Percentiles rank a stretch among this genome's conserved stretches.
phyloP scores from a whole-genome alignment of 2,113 vertebrate genomes.

The Oxyura jamaicensis region DNA sequence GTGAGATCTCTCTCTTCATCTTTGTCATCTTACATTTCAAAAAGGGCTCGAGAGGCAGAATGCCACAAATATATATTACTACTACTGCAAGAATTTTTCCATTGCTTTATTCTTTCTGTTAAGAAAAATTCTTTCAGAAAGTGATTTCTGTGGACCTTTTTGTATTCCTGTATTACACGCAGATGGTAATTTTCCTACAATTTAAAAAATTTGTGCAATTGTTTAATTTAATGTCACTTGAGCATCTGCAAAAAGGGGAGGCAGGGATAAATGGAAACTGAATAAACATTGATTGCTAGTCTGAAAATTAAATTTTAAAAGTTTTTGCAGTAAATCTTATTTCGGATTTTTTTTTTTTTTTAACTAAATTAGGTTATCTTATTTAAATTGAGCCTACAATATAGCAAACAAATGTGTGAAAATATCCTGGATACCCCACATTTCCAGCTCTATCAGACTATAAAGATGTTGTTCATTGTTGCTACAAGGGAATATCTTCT shows the following conservation, averaged over 20 bases:
- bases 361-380: constrained; percentile 77
- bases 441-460: constrained; percentile 27
- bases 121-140: constrained; percentile 68
- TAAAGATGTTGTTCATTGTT: constrained; percentile 27
- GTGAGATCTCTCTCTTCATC: constrained; percentile 19
- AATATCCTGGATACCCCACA: constrained; percentile 14
- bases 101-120: constrained; percentile 60
- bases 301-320: constrained; percentile 77
- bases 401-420: constrained; percentile 56
- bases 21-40: constrained; percentile 63
- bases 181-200: constrained; percentile 74
- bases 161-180: constrained; percentile 72
- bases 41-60: constrained; percentile 61
- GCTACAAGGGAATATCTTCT: constrained; percentile 42
- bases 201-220: constrained; percentile 75
- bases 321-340: constrained; percentile 77
- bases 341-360: constrained; percentile 75
- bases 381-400: constrained; percentile 68
- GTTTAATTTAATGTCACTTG: constrained; percentile 78
- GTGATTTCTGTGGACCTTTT: constrained; percentile 72
- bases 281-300: constrained; percentile 80
- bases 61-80: constrained; percentile 44
- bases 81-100: constrained; percentile 57
- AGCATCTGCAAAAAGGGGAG: constrained; percentile 74
- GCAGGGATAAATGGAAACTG: constrained; percentile 72